A percentile compares a stretch with the other conserved stretches of the same genome.
These are phyloP conservation scores for Octodon degus DNA, from an alignment of 2,113 vertebrate species.

Conservation along the genomic window DNA sequence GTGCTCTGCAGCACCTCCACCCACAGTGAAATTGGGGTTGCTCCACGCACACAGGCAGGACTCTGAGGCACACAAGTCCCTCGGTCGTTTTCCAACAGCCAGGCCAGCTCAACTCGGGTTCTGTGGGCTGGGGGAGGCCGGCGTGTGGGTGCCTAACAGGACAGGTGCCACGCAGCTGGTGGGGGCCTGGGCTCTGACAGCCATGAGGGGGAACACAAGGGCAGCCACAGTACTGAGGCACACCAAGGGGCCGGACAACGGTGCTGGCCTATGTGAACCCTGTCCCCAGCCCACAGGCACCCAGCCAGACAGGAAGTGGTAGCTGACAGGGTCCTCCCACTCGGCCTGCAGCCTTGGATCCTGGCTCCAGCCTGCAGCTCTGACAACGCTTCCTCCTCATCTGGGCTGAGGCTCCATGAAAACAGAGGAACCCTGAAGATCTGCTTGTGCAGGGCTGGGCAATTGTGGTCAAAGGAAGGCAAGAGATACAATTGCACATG, in stretches of 20 bases:
- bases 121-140: background rate
- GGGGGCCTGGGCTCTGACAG: background rate
- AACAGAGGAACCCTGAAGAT: background rate
- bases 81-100: background rate
- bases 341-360: no score
- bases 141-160: background rate
- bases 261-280: background rate
- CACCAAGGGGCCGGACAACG: rapidly evolving
- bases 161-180: background rate
- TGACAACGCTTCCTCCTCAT: background rate
- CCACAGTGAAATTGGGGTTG: no score
- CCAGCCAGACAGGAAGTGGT: background rate
- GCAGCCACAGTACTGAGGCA: no score
- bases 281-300: background rate
- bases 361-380: background rate
- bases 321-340: no score
- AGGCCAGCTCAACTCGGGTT: background rate
- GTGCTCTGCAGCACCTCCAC: background rate
- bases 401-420: background rate
- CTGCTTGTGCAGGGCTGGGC: background rate
- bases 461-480: background rate
- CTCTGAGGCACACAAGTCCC: background rate
- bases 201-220: background rate
- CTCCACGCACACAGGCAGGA: no score
- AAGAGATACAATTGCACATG: background rate